These are phyloP conservation scores for Promerops cafer DNA, from an alignment of 2,113 vertebrate genomes.

Conservation along the genomic window DNA sequence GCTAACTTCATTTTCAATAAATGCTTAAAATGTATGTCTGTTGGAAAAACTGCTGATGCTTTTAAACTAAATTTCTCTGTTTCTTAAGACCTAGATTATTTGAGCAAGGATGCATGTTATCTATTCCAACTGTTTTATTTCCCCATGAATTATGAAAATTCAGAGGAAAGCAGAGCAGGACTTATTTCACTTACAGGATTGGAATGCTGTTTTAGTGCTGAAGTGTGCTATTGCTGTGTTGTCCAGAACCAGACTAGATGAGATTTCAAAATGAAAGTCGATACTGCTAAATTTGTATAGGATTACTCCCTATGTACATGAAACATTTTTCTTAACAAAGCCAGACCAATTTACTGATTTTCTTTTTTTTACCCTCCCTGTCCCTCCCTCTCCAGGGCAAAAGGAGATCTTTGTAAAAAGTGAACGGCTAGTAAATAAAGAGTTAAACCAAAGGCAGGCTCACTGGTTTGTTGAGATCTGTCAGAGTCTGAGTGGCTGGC, in stretches of 20 bases:
- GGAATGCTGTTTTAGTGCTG: not conserved
- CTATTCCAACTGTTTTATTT: not conserved
- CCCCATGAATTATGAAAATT: not conserved
- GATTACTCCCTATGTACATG: not conserved
- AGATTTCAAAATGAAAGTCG: conserved; percentile 14
- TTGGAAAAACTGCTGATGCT: not conserved
- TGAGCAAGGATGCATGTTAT: not conserved
- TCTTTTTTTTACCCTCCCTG: not conserved
- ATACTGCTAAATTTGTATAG: not conserved
- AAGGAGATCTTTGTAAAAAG: conserved; percentile 58
- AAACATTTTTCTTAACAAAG: not conserved
- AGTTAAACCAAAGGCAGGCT: conserved; percentile 79
- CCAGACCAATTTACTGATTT: not conserved
- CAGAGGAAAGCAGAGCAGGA: not conserved
- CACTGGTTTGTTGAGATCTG: conserved; percentile 80
- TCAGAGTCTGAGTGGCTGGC: conserved; percentile 80
- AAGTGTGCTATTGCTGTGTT: not conserved
- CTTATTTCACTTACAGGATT: not conserved
- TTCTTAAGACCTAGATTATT: not conserved
- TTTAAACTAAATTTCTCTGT: not conserved
- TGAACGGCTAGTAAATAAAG: conserved; percentile 70
- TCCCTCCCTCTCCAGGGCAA: conserved; percentile 4
- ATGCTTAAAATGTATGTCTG: not conserved
- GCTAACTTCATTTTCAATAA: not conserved
- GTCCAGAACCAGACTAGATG: not conserved